phyloP scores from a whole-genome alignment of 2,113 vertebrate species.

The Fukomys damarensis region DNA sequence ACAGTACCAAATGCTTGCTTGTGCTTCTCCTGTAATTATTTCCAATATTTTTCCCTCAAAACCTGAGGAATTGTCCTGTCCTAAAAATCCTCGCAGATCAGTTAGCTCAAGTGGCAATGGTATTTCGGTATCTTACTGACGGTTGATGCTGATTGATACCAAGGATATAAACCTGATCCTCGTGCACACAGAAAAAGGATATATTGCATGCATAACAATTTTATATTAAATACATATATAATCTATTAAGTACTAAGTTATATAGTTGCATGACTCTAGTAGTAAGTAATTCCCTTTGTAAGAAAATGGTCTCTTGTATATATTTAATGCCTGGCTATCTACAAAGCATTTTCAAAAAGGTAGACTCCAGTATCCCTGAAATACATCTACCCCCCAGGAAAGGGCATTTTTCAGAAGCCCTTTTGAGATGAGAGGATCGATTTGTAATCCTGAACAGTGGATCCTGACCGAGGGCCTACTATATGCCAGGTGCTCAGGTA shows the following conservation, averaged over 20 bases:
- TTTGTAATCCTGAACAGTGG: not conserved
- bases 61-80: not conserved
- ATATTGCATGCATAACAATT: not conserved
- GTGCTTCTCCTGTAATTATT: not conserved
- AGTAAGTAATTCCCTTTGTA: not conserved
- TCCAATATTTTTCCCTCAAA: constrained; percentile 26
- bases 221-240: constrained; percentile 1
- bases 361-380: not conserved
- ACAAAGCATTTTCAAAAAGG: constrained; percentile 51
- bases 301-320: not conserved
- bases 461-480: not conserved
- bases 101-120: not conserved
- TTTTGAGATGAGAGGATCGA: not conserved
- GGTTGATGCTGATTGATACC: not conserved
- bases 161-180: constrained; percentile 18
- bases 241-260: not conserved
- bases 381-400: not conserved
- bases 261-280: not conserved
- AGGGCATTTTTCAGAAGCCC: not conserved
- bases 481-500: not conserved
- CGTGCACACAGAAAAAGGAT: not conserved
- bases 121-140: not conserved
- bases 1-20: not conserved
- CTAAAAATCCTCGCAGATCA: not conserved
- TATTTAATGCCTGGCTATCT: constrained; percentile 8